Conservation (phyloP, 1,140 invertebrate species). For the Idris sp. region DNA sequence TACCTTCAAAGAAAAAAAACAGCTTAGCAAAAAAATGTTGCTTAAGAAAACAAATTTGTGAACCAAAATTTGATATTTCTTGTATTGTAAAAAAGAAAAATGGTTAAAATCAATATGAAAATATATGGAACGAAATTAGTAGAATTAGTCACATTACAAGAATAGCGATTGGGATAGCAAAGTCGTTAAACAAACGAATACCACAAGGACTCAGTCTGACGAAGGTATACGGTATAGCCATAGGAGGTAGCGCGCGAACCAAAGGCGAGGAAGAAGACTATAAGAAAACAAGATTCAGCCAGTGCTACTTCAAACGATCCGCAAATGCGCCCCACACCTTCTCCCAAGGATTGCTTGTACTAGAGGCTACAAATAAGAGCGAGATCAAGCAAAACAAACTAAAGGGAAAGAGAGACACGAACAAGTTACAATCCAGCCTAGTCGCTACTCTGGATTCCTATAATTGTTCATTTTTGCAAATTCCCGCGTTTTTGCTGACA, state of each 20-base stretch:
- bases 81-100: too few relatives aligned
- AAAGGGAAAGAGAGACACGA: conserved; percentile 44
- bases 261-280: conserved; percentile 60
- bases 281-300: conserved; percentile 71
- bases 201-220: conserved; percentile 71
- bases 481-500: conserved; percentile 73
- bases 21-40: too few relatives aligned
- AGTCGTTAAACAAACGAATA: conserved; percentile 77
- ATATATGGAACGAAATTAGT: conserved; percentile 59
- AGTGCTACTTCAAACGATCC: conserved; percentile 76
- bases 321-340: conserved; percentile 69
- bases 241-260: conserved; percentile 65
- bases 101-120: conserved; percentile 36
- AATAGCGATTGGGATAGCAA: conserved; percentile 64
- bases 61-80: conserved; percentile 10
- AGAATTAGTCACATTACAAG: conserved; percentile 59
- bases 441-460: conserved; percentile 76
- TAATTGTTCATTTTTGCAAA: conserved; percentile 79
- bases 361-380: conserved; percentile 63
- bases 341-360: conserved; percentile 59
- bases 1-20: too few relatives aligned
- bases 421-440: conserved; percentile 45
- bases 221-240: conserved; percentile 60
- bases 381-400: conserved; percentile 56
- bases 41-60: too few relatives aligned